phyloP scores from a whole-genome alignment of 2,113 vertebrate species.

The Megaceryle maxima region DNA sequence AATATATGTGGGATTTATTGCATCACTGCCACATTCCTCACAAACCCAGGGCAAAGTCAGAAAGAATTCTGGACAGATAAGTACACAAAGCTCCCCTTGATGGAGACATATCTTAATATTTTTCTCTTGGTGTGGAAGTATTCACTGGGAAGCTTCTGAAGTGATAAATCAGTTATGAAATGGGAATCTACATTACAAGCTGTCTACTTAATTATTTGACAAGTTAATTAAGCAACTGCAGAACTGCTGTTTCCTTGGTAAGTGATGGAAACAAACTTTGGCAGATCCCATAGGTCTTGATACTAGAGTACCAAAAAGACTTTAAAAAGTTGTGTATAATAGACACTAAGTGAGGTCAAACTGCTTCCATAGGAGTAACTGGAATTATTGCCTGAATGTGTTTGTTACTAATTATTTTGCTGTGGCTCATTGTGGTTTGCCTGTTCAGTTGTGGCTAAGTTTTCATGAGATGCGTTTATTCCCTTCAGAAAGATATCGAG shows the following conservation, averaged over 20 bases:
- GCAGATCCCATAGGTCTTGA: conserved; percentile 61
- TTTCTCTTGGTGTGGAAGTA: background rate
- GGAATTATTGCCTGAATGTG: conserved; percentile 32
- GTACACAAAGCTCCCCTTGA: background rate
- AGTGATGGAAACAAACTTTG: conserved; percentile 49
- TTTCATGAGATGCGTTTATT: conserved; percentile 37
- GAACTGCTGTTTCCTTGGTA: conserved; percentile 60
- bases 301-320: conserved; percentile 36
- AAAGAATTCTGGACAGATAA: background rate
- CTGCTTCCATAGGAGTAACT: conserved; percentile 18
- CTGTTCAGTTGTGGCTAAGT: background rate
- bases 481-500: background rate
- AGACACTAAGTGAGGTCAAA: conserved; percentile 65
- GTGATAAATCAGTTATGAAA: conserved; percentile 78
- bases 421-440: conserved; percentile 53
- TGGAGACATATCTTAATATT: background rate
- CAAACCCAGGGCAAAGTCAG: background rate
- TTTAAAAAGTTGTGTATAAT: conserved; percentile 46
- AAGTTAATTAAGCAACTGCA: conserved; percentile 76
- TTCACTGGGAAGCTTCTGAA: conserved; percentile 56
- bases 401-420: conserved; percentile 66
- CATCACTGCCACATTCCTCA: background rate
- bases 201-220: conserved; percentile 80
- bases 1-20: background rate
- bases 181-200: conserved; percentile 66